Base-by-base conservation (phyloP, 2,113 vertebrate species). In the Antigone vipio region DNA sequence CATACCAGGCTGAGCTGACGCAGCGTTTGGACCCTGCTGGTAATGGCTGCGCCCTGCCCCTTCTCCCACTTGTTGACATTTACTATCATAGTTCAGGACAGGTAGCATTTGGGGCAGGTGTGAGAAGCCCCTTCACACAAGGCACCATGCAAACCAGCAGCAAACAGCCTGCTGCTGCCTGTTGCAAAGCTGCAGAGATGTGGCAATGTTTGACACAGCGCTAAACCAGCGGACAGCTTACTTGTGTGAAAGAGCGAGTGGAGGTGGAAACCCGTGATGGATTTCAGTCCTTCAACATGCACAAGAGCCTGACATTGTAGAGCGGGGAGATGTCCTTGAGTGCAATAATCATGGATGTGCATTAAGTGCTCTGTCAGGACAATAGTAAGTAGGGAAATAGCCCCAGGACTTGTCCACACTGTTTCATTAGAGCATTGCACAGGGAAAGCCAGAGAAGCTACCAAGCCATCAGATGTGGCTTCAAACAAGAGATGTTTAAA, bases 141-240 rank as follows among this genome's bases (percentile, higher is more conserved):
- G 52, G 35, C 44, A 59, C 20, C 4, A 4, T 1, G 6, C 55
- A 93, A 72, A 45, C 3, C 35, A 73, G 45, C 29, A 49, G 55
- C 72, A 63, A 78, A 35, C 19, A 80, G 22, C 19, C 47, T 45
- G 22, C 32, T 44, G 63, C 6, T 1, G 5, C 16, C 19, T 45
- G 23, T 24, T 55, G 42, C 2, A 35, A 88, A 58, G 5, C 24
- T 15, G 30, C 53, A 53, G 74, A 58, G 69, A 32, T 2, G 12
- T 5, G 7, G 45, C 42, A 12, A 3, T 8, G 42, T 47, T 34
- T 63, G 47, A 44, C 2, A 2, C 0, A 0, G 17, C 2, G 4
- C n/a, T 84, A 20, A 71, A 34, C 23, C 59, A 34, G 18, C 0
- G 0, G 38, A 17, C 32, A 58, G 26, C 7, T 67, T 9, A 4